Evolutionary conservation across 1,140 invertebrate genomes (phyloP).

Genomic region (Sminthurinus signatus): DNA sequence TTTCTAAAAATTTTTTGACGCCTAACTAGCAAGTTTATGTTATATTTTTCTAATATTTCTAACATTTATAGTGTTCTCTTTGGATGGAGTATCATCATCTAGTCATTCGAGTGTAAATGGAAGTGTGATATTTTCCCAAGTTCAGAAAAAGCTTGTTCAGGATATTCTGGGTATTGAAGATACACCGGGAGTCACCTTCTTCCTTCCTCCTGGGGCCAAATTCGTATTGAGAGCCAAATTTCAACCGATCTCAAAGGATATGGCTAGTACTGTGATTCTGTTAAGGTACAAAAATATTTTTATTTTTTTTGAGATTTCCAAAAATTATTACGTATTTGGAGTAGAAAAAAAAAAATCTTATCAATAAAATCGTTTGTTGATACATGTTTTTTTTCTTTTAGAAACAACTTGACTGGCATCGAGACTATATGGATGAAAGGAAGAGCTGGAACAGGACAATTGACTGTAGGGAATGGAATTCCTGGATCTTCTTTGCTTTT

Average conservation of each 20-base stretch:
- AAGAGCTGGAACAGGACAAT: conserved; percentile 72
- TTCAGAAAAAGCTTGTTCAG: conserved; percentile 32
- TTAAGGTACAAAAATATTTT: conserved; percentile 13
- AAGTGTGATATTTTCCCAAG: conserved; percentile 33
- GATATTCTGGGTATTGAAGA: conserved; percentile 27
- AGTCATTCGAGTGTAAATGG: conserved; percentile 34
- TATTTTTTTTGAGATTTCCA: too few relatives aligned
- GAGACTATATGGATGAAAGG: conserved; percentile 77
- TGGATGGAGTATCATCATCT: conserved; percentile 33
- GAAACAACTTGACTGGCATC: conserved; percentile 90
- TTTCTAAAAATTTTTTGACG: background rate
- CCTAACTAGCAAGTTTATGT: background rate
- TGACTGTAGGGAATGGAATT: conserved; percentile 83
- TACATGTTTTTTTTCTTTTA: conserved; percentile 43
- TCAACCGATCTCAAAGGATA: conserved; percentile 32
- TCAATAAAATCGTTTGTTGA: too few relatives aligned
- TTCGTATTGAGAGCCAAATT: conserved; percentile 35
- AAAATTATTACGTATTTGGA: too few relatives aligned
- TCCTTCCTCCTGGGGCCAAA: conserved; percentile 43
- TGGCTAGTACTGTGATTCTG: conserved; percentile 28
- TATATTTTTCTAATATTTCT: background rate
- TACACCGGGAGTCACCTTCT: conserved; percentile 41
- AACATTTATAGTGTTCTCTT: conserved; percentile 28
- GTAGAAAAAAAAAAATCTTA: too few relatives aligned
- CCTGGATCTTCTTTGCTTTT: conserved; percentile 71